Base-by-base conservation (phyloP, 1,140 invertebrate genomes). In the Aphaenogaster rudis region DNA sequence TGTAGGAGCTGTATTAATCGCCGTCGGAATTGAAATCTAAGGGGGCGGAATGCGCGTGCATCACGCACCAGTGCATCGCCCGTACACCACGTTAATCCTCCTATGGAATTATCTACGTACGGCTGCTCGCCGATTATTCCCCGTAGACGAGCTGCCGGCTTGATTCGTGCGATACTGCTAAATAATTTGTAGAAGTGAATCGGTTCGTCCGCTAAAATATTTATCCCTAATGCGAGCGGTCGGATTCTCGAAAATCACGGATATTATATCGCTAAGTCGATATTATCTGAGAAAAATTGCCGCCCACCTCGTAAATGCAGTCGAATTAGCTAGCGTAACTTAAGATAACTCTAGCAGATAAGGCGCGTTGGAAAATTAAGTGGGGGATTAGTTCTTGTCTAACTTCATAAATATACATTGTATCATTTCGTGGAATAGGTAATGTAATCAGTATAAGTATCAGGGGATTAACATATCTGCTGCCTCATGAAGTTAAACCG, bases 21-120 rank as follows among this genome's bases (percentile, higher is more conserved):
- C 69, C 54, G 80, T 76, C 69, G 80, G 81, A 92, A 89, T 91
- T 88, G 81, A 85, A 90, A 88, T 89, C 86, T 79, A 89, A 90
- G 88, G 88, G 87, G 87, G 88, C 81, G 86, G 69, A 74, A 82
- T 87, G 48, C 69, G 48, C 57, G 80, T 50, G 61, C 79, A 52
- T 1, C 39, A 61, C 63, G 87, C 79, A 87, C 21, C 78, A 28
- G 45, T 84, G 61, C 66, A 87, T 42, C 84, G 13, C 54, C 39
- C 85, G 85, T 86, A 71, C 76, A 66, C 85, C 82, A 79, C 59
- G 82, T 79, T 86, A 86, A 86, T 86, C 74, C 74, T 79, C 72
- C 74, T 66, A 66, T 67, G 74, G 82, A 86, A 86, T 86, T 86
- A 86, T 79, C 82, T 21, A 79, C 74, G 74, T 78, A 86, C 74